These are phyloP conservation scores for Thelohanellus kitauei DNA, from an alignment of 30 jellyfish, hydroid and myxozoan genomes.

Conservation along the genomic window DNA sequence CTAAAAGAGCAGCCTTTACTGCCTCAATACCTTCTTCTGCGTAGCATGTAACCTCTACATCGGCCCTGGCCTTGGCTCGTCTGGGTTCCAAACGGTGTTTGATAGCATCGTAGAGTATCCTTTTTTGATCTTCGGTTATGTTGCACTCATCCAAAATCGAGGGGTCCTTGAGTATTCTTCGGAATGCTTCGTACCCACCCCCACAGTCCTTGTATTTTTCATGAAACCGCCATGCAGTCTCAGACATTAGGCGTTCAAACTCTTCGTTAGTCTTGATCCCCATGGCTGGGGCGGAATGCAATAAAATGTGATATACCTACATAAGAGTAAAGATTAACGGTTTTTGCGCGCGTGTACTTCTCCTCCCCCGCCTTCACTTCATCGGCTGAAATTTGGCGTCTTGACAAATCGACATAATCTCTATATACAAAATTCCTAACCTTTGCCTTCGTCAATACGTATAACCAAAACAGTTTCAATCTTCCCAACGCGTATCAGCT, in stretches of 20 bases:
- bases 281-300: constrained; percentile 54
- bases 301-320: constrained; percentile 45
- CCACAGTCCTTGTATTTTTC: constrained; percentile 60
- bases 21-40: constrained; percentile 93
- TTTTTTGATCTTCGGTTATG: constrained; percentile 26
- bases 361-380: constrained; percentile 92
- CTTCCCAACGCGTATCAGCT: constrained; percentile 58
- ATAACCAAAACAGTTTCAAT: constrained; percentile 61
- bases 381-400: constrained; percentile 64
- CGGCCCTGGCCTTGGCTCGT: constrained; percentile 59
- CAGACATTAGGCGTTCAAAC: constrained; percentile 32
- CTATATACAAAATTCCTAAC: constrained; percentile 1
- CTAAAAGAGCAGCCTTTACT: constrained; percentile 37
- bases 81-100: constrained; percentile 73
- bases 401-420: constrained; percentile 78
- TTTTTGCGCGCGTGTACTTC: constrained; percentile 55
- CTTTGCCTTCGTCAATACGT: constrained; percentile 61
- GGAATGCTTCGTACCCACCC: constrained; percentile 77
- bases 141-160: constrained; percentile 50
- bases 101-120: constrained; percentile 24
- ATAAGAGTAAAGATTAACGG: constrained; percentile 18
- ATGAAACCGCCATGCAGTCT: constrained; percentile 80
- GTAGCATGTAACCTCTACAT: constrained; percentile 68
- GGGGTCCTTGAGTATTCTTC: constrained; percentile 21
- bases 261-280: constrained; percentile 32